Evolutionary conservation across 92 coral and sea anemone species (phyloP).

Genomic region (Porites lobata): DNA sequence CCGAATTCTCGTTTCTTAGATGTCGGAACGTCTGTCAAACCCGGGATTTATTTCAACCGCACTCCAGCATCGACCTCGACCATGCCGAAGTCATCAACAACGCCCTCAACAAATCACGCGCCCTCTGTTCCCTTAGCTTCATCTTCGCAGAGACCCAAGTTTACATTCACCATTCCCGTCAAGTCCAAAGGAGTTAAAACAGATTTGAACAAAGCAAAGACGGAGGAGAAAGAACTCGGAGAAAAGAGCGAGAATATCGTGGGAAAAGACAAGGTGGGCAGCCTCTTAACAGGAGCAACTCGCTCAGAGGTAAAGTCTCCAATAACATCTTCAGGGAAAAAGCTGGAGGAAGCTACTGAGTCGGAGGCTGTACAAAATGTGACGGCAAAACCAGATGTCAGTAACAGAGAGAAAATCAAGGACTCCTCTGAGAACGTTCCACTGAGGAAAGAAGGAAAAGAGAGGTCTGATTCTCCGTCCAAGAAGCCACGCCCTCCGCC

Average conservation of each 20-base stretch:
- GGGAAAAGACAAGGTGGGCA: not conserved
- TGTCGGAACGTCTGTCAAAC: constrained; percentile 75
- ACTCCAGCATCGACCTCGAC: constrained; percentile 64
- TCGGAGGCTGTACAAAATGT: constrained; percentile 3
- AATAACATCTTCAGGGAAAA: constrained; percentile 41
- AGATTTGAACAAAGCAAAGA: constrained; percentile 20
- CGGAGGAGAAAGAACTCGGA: constrained; percentile 1
- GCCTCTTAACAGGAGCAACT: not conserved
- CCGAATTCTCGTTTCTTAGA: constrained; percentile 39
- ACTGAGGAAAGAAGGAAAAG: constrained; percentile 69
- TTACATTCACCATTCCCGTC: constrained; percentile 61
- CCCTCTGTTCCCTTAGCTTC: constrained; percentile 60
- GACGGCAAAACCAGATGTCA: not conserved
- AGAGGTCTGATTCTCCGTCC: constrained; percentile 61
- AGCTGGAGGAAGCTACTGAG: not conserved
- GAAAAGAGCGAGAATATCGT: constrained; percentile 11
- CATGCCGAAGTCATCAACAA: constrained; percentile 53
- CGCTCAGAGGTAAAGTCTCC: constrained; percentile 32
- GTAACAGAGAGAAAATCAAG: constrained; percentile 18
- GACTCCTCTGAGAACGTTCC: constrained; percentile 42
- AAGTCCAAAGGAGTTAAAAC: constrained; percentile 39
- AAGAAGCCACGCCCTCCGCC: constrained; percentile 89
- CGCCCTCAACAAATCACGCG: constrained; percentile 28
- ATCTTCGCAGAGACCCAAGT: constrained; percentile 64
- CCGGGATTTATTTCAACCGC: constrained; percentile 44